A percentile compares a stretch with the other conserved stretches of the same genome.
phyloP scores from a whole-genome alignment of 2,888 invertebrate species.

The Anorthoa munda region DNA sequence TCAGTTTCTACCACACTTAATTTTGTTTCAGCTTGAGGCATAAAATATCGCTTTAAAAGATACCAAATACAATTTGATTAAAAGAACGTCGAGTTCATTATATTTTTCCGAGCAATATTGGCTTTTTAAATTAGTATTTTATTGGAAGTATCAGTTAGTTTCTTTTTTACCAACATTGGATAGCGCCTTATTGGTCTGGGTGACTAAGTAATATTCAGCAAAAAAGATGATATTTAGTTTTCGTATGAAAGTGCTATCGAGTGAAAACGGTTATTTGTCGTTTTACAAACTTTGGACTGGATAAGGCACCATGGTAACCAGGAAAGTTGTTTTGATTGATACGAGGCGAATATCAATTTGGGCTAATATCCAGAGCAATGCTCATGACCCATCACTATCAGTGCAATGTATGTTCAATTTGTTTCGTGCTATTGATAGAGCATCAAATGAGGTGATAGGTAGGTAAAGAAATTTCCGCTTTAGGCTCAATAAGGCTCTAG shows the following conservation, averaged over 20 bases:
- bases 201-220: not conserved
- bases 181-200: not conserved
- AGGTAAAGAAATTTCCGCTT: not conserved
- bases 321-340: constrained; percentile 1
- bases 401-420: not conserved
- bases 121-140: constrained; percentile 31
- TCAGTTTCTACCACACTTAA: not conserved
- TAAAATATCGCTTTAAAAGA: constrained; percentile 10
- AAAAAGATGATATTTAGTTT: constrained; percentile 11
- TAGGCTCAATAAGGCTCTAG: not conserved
- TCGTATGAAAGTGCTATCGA: not conserved
- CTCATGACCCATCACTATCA: not conserved
- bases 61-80: constrained; percentile 22
- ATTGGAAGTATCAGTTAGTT: constrained; percentile 8
- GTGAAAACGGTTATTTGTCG: not conserved
- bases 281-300: constrained; percentile 2
- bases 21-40: not conserved
- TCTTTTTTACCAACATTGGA: constrained; percentile 6
- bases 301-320: not conserved
- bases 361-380: not conserved
- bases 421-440: not conserved
- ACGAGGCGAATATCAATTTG: not conserved
- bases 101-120: constrained; percentile 11
- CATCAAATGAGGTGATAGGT: not conserved
- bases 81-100: constrained; percentile 19